Evolutionary conservation across 2,113 vertebrate genomes (phyloP).

Genomic region (Grus americana): DNA sequence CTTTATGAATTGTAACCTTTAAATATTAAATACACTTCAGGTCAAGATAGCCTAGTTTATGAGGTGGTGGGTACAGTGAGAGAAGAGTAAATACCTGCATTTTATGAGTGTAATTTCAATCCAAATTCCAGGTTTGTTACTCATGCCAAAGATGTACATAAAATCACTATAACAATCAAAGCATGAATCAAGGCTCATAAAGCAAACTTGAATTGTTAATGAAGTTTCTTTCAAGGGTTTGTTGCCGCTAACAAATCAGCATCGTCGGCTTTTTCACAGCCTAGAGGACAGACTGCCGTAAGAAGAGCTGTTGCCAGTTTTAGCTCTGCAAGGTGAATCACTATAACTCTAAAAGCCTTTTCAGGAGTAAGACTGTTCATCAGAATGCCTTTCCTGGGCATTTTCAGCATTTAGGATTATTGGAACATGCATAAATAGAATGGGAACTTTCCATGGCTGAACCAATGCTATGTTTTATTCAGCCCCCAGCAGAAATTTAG

Average conservation of each 20-base stretch:
- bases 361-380: not conserved
- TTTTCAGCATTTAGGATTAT: not conserved
- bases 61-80: not conserved
- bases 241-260: slow-evolving; percentile 25
- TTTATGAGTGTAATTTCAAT: slow-evolving; percentile 26
- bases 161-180: slow-evolving; percentile 55
- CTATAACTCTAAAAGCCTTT: not conserved
- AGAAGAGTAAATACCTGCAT: slow-evolving; percentile 23
- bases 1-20: not conserved
- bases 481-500: not conserved
- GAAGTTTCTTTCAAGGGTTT: slow-evolving; percentile 36
- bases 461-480: fast-evolving
- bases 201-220: slow-evolving; percentile 39
- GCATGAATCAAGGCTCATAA: slow-evolving; percentile 47
- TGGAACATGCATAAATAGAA: fast-evolving
- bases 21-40: not conserved
- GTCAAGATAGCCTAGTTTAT: not conserved
- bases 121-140: not conserved
- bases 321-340: not conserved
- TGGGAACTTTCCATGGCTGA: not conserved
- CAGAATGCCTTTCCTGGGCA: not conserved
- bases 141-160: slow-evolving; percentile 8
- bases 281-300: not conserved
- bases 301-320: not conserved
- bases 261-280: not conserved